A percentile compares a stretch with the other conserved stretches of the same genome.
These are phyloP conservation scores for Microctonus brassicae DNA, from an alignment of 2,888 invertebrate genomes.

Conservation along the genomic window DNA sequence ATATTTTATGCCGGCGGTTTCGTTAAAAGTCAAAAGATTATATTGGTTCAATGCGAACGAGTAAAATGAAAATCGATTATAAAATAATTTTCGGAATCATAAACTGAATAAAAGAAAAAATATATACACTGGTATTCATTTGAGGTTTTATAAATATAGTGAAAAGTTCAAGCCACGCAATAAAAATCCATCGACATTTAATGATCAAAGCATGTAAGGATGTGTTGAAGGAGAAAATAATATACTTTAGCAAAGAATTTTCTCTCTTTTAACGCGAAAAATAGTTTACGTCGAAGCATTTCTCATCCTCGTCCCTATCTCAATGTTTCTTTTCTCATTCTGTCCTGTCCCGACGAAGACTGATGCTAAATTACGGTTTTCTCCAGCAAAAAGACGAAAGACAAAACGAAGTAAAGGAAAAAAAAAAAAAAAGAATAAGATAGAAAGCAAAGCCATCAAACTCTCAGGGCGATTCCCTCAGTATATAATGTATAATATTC, in stretches of 20 bases:
- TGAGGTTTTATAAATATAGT: not conserved
- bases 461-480: not conserved
- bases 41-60: too few species aligned
- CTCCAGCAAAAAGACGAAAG: not conserved
- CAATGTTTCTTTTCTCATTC: not conserved
- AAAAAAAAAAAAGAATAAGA: not conserved
- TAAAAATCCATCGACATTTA: not conserved
- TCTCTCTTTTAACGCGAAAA: not conserved
- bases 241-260: not conserved
- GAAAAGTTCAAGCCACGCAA: not conserved
- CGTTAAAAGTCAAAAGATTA: too few species aligned
- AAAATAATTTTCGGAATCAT: too few species aligned
- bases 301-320: too few species aligned
- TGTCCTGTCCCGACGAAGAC: not conserved
- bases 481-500: too few species aligned
- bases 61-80: too few species aligned
- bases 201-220: not conserved
- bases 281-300: not conserved
- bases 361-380: conserved; percentile 9
- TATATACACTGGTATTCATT: too few species aligned
- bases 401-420: not conserved
- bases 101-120: too few species aligned
- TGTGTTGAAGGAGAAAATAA: not conserved
- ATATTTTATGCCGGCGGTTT: too few species aligned
- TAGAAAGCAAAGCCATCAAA: conserved; percentile 5